phyloP scores from a whole-genome alignment of 2,797 vertebrate genomes.

The Paedocypris micromegethes region DNA sequence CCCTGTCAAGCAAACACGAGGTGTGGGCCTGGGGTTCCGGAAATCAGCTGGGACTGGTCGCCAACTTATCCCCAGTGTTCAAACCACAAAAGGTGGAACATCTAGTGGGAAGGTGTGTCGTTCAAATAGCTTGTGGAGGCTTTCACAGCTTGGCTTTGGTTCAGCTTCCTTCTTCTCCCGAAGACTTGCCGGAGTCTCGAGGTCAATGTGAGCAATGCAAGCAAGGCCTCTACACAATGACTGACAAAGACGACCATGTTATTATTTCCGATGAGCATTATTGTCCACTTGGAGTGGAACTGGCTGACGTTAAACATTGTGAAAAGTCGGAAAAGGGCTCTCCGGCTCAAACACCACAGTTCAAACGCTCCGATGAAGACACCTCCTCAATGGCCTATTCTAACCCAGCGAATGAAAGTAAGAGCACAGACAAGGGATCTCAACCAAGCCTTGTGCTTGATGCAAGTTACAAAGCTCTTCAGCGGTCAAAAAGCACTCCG shows the following conservation, averaged over 20 bases:
- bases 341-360: constrained; percentile 23
- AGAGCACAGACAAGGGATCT: neutral
- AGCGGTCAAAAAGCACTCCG: constrained; percentile 36
- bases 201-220: constrained; percentile 80
- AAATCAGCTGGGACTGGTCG: constrained; percentile 89
- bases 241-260: constrained; percentile 79
- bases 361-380: constrained; percentile 1
- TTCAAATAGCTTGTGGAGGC: constrained; percentile 89
- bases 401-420: constrained; percentile 2
- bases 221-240: constrained; percentile 77
- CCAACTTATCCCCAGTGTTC: constrained; percentile 82
- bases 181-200: constrained; percentile 63
- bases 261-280: constrained; percentile 86
- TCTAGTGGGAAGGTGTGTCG: constrained; percentile 84
- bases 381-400: neutral
- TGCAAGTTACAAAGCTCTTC: constrained; percentile 6
- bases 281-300: constrained; percentile 86
- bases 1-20: constrained; percentile 81
- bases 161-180: constrained; percentile 72
- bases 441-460: constrained; percentile 10
- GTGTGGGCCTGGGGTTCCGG: constrained; percentile 97
- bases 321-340: constrained; percentile 33
- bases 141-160: constrained; percentile 93
- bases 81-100: constrained; percentile 91
- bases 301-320: constrained; percentile 65